These are phyloP conservation scores for Tenthredo amoena DNA, from an alignment of 2,888 invertebrate species.

Conservation along the genomic window DNA sequence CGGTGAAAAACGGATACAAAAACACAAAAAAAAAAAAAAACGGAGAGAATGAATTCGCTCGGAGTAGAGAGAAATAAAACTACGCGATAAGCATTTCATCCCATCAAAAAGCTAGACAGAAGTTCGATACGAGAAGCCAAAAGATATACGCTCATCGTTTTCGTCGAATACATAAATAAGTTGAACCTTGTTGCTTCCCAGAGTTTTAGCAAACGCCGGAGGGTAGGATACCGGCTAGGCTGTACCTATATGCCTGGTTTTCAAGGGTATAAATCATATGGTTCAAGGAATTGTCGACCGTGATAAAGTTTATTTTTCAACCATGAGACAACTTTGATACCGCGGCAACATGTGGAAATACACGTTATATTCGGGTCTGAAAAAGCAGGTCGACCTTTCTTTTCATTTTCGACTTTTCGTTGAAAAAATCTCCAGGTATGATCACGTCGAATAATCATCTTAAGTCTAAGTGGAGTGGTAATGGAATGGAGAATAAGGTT, in stretches of 20 bases:
- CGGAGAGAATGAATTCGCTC: no score
- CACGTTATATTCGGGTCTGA: background rate
- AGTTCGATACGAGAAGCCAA: background rate
- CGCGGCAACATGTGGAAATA: background rate
- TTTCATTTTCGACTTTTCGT: no score
- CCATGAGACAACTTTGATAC: background rate
- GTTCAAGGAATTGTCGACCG: background rate
- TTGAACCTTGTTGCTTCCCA: background rate
- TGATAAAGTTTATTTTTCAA: conserved; percentile 18
- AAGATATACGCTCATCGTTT: background rate
- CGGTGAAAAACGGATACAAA: background rate
- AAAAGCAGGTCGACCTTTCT: no score
- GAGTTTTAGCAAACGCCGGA: background rate
- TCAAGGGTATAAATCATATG: background rate
- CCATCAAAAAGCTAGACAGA: no score
- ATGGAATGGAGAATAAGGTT: no score
- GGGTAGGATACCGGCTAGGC: background rate
- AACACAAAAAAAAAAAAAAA: background rate
- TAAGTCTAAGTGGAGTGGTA: no score
- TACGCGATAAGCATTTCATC: no score
- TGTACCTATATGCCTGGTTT: background rate
- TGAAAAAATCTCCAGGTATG: no score
- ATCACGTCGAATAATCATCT: no score
- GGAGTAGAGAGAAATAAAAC: no score
- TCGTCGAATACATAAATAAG: background rate